These are phyloP conservation scores for Merodon equestris DNA, from an alignment of 2,888 invertebrate genomes.

Conservation along the genomic window DNA sequence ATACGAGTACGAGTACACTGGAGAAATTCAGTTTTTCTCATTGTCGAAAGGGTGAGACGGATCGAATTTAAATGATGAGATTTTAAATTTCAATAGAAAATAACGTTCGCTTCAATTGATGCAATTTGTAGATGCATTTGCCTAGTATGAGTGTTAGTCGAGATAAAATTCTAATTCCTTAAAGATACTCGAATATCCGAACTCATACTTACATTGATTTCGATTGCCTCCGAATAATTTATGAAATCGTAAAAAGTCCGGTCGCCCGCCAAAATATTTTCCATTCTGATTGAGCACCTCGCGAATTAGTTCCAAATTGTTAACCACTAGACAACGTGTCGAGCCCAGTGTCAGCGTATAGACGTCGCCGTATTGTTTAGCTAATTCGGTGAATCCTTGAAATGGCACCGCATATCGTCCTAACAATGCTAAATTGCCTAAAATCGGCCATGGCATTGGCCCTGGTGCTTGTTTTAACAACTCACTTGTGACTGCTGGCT, in stretches of 20 bases:
- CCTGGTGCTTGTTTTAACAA: constrained; percentile 81
- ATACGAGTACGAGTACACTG: too few species aligned
- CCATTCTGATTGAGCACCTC: constrained; percentile 89
- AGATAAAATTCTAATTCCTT: too few species aligned
- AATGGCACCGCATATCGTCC: constrained; percentile 84
- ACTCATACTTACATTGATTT: constrained; percentile 88
- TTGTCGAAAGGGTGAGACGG: too few species aligned
- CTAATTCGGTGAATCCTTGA: constrained; percentile 84
- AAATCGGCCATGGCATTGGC: constrained; percentile 83
- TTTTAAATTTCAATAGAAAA: too few species aligned
- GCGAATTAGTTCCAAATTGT: constrained; percentile 84
- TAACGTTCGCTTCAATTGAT: too few species aligned
- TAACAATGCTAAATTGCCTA: constrained; percentile 85
- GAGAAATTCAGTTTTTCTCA: too few species aligned
- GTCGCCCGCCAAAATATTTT: constrained; percentile 89
- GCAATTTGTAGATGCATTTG: too few species aligned
- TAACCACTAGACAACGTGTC: constrained; percentile 86
- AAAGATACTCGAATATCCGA: too few species aligned
- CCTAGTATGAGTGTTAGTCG: too few species aligned
- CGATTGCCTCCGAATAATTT: constrained; percentile 91
- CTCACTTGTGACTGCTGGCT: constrained; percentile 34
- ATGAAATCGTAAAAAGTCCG: constrained; percentile 89
- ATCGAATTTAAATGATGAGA: too few species aligned
- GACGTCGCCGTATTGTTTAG: constrained; percentile 85
- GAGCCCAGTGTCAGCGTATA: constrained; percentile 85